These are phyloP conservation scores for Microchrysa polita DNA, from an alignment of 2,888 invertebrate genomes.

Conservation along the genomic window DNA sequence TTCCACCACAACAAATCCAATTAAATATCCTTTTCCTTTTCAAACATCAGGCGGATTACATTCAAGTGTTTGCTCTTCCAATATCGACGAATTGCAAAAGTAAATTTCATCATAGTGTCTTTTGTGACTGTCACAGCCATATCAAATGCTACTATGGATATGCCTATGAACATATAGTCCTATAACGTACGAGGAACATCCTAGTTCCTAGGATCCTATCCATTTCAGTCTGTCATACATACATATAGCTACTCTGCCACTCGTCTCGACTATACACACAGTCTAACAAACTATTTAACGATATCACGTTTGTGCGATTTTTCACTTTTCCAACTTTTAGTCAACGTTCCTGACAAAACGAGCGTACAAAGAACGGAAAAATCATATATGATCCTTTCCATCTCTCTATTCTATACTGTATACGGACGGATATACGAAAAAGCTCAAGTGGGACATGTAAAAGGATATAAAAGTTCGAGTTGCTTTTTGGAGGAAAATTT, in stretches of 20 bases:
- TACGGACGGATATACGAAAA: no score
- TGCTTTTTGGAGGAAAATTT: slow-evolving; percentile 25
- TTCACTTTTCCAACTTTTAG: slow-evolving; percentile 10
- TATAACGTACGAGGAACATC: not conserved
- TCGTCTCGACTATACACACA: not conserved
- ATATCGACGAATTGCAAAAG: slow-evolving; percentile 14
- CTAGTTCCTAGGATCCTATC: not conserved
- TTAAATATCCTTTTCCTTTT: not conserved
- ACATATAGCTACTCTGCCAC: not conserved
- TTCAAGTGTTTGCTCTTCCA: slow-evolving; percentile 31
- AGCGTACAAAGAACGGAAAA: not conserved
- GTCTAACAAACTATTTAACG: slow-evolving; percentile 20
- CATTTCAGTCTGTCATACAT: not conserved
- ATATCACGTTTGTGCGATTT: slow-evolving; percentile 13
- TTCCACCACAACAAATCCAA: slow-evolving; percentile 23
- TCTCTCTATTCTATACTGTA: not conserved
- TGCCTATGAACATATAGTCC: not conserved
- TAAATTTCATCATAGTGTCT: slow-evolving; percentile 14
- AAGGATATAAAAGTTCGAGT: slow-evolving; percentile 23
- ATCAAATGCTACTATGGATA: not conserved
- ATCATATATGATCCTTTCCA: slow-evolving; percentile 19
- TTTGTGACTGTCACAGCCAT: not conserved
- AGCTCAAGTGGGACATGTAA: slow-evolving; percentile 21
- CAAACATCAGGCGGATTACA: slow-evolving; percentile 15
- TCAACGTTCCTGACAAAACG: slow-evolving; percentile 18